These are phyloP conservation scores for Varanus komodoensis DNA, from an alignment of 2,113 vertebrate species.

Conservation along the genomic window DNA sequence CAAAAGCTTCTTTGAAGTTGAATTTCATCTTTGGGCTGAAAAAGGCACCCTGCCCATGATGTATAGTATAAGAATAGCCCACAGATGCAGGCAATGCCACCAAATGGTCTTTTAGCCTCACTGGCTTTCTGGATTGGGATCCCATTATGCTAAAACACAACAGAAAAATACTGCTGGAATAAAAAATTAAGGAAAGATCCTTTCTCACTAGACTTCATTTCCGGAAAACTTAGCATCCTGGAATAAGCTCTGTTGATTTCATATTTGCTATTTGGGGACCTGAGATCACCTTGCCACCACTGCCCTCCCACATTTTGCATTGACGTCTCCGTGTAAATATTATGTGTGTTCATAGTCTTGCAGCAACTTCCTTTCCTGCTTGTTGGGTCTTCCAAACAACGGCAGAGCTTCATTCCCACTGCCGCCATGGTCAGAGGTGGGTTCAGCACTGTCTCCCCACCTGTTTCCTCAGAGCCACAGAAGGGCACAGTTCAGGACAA, in stretches of 20 bases:
- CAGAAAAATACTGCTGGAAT: background rate
- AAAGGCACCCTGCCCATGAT: background rate
- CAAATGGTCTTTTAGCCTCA: background rate
- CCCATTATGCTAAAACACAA: background rate
- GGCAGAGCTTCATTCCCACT: background rate
- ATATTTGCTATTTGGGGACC: background rate
- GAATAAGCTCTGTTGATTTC: background rate
- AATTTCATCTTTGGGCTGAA: background rate
- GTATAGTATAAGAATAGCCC: background rate
- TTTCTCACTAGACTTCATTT: background rate
- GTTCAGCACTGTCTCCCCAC: background rate
- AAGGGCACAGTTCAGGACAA: background rate
- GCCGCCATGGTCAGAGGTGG: background rate
- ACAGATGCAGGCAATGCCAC: background rate
- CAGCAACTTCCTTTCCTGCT: background rate
- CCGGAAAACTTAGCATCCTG: background rate
- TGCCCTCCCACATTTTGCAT: background rate
- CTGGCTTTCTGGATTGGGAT: background rate
- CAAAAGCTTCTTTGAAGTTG: no score
- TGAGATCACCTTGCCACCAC: background rate
- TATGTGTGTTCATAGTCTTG: background rate
- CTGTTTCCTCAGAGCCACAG: background rate
- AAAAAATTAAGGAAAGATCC: background rate
- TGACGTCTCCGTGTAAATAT: background rate
- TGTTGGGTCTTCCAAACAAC: background rate